A percentile compares a stretch with the other conserved stretches of the same genome.
phyloP scores from a whole-genome alignment of 1,140 invertebrate genomes.

The Paraescarpia echinospica region DNA sequence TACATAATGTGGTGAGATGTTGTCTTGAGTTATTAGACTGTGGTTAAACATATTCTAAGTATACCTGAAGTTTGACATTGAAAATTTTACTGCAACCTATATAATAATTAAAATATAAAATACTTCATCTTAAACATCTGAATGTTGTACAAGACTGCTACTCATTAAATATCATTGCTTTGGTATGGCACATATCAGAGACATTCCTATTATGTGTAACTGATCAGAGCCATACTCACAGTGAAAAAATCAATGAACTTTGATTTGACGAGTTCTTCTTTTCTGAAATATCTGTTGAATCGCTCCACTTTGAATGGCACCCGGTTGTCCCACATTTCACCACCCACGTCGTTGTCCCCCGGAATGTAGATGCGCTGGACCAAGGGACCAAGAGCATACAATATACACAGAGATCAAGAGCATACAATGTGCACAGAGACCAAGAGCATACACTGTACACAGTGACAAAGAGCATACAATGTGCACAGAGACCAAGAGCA shows the following conservation, averaged over 20 bases:
- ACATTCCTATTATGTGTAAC: neutral
- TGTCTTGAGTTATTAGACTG: neutral
- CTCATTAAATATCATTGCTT: neutral
- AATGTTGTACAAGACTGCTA: neutral
- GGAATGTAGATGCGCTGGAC: slow-evolving; percentile 80
- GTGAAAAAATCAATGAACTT: slow-evolving; percentile 14
- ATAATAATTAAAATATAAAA: neutral
- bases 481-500: too few species aligned
- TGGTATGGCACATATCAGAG: too few species aligned
- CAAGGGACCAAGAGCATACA: neutral
- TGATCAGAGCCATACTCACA: neutral
- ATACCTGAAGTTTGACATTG: neutral
- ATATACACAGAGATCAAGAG: too few species aligned
- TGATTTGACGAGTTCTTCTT: neutral
- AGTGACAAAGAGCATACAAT: too few species aligned
- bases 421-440: too few species aligned
- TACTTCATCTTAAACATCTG: neutral
- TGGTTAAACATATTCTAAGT: neutral
- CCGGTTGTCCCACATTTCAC: slow-evolving; percentile 76
- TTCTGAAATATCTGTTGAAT: slow-evolving; percentile 65
- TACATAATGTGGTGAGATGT: neutral
- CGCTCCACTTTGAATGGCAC: slow-evolving; percentile 72
- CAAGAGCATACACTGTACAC: too few species aligned
- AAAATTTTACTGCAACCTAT: too few species aligned
- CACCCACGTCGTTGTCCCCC: slow-evolving; percentile 94